A percentile compares a stretch with the other conserved stretches of the same genome.
phyloP scores from a whole-genome alignment of 2,888 invertebrate genomes.

The Diogma glabrata region DNA sequence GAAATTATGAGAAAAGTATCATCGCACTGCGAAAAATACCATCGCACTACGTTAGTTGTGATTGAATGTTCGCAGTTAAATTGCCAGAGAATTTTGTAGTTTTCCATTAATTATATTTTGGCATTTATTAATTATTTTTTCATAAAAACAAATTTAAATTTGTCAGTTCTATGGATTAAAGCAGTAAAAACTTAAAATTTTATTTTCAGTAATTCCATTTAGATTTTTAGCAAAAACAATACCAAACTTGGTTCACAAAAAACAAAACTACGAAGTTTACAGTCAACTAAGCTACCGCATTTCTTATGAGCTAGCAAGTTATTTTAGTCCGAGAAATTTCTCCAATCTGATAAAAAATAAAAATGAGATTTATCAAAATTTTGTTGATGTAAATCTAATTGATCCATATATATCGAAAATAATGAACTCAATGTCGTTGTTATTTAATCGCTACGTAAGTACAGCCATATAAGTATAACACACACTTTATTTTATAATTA shows the following conservation, averaged over 20 bases:
- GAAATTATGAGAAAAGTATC: too few relatives aligned
- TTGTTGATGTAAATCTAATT: background rate
- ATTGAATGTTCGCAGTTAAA: too few relatives aligned
- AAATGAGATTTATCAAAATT: background rate
- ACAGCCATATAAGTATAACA: background rate
- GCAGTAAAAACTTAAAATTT: too few relatives aligned
- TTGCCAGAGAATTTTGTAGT: too few relatives aligned
- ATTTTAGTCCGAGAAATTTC: background rate
- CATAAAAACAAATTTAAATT: too few relatives aligned
- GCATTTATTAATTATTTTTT: too few relatives aligned
- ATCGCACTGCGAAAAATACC: too few relatives aligned
- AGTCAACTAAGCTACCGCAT: background rate
- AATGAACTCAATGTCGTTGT: background rate
- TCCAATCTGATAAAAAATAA: background rate
- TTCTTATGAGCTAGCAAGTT: background rate
- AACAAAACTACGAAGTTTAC: conserved; percentile 1
- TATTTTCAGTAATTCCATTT: background rate
- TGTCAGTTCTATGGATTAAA: too few relatives aligned
- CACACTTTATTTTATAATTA: background rate
- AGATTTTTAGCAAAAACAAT: background rate
- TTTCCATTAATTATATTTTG: too few relatives aligned
- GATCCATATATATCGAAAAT: background rate
- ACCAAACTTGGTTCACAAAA: background rate
- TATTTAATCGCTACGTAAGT: background rate
- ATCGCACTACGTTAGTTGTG: too few relatives aligned